phyloP scores from a whole-genome alignment of 2,113 vertebrate species.

The Meriones unguiculatus region DNA sequence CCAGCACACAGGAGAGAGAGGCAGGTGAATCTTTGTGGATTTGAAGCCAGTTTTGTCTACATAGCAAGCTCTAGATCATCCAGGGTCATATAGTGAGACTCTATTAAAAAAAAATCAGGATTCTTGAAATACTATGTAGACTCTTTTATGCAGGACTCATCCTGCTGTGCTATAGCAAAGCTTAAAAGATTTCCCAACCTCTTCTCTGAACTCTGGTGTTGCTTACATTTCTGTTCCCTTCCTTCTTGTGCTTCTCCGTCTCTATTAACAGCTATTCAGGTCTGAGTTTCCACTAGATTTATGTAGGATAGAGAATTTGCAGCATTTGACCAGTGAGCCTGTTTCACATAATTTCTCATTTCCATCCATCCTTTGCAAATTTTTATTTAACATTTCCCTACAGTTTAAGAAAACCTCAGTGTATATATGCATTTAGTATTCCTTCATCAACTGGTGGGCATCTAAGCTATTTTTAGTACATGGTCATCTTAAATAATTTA shows the following conservation, averaged over 20 bases:
- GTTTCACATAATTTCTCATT: too few relatives aligned
- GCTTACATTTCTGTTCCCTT: not conserved
- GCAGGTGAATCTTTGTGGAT: not conserved
- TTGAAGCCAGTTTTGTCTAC: not conserved
- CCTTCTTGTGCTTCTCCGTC: too few relatives aligned
- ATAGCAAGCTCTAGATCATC: not conserved
- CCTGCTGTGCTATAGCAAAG: not conserved
- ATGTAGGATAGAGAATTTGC: not conserved
- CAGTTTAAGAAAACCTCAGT: not conserved
- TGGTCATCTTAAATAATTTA: not conserved
- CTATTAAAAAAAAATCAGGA: not conserved
- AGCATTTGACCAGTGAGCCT: not conserved
- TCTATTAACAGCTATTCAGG: not conserved
- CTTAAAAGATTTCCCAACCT: too few relatives aligned
- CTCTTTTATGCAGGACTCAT: not conserved
- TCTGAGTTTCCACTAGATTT: too few relatives aligned
- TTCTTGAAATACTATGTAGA: not conserved
- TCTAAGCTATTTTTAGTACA: not conserved
- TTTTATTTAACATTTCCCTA: not conserved
- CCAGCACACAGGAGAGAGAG: not conserved
- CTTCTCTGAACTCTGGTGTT: not conserved
- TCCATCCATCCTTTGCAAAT: not conserved
- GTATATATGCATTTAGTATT: not conserved
- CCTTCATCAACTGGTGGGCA: not conserved
- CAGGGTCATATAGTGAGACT: not conserved